These are phyloP conservation scores for Hoplostethus mediterraneus DNA, from an alignment of 2,797 vertebrate species.

Conservation along the genomic window DNA sequence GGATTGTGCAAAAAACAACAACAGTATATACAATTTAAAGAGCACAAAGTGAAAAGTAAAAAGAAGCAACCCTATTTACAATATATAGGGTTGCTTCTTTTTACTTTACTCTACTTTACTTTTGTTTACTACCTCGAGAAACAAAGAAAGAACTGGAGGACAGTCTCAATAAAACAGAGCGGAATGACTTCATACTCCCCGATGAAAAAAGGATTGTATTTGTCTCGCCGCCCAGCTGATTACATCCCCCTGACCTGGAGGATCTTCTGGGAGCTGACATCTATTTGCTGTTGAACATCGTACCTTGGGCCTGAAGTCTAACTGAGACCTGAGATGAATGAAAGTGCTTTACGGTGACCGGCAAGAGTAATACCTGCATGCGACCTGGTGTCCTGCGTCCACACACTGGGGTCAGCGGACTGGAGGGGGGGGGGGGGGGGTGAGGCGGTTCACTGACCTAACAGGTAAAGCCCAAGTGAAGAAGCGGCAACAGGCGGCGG, in stretches of 20 bases:
- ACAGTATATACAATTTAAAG: too few species aligned
- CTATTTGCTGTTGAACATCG: not conserved
- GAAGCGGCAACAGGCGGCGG: not conserved
- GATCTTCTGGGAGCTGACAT: constrained; percentile 36
- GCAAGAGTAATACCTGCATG: too few species aligned
- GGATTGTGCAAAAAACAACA: too few species aligned
- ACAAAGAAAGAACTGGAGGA: too few species aligned
- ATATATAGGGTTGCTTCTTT: too few species aligned
- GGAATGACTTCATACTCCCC: too few species aligned
- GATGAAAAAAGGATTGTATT: too few species aligned
- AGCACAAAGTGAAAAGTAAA: too few species aligned
- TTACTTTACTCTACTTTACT: too few species aligned
- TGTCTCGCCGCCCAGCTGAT: constrained; percentile 7
- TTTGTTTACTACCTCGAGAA: too few species aligned
- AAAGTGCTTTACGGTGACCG: not conserved
- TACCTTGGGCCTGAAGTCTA: not conserved
- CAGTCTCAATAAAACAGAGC: too few species aligned
- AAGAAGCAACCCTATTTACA: too few species aligned
- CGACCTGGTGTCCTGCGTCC: not conserved
- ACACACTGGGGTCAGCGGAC: not conserved
- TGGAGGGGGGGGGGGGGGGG: not conserved
- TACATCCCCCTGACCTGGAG: constrained; percentile 17
- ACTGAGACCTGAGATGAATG: constrained; percentile 41
- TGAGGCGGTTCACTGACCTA: not conserved
- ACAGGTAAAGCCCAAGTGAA: constrained; percentile 4